Evolutionary conservation across 2,797 vertebrate species (phyloP).

Genomic region (Pangasius mekongensis): DNA sequence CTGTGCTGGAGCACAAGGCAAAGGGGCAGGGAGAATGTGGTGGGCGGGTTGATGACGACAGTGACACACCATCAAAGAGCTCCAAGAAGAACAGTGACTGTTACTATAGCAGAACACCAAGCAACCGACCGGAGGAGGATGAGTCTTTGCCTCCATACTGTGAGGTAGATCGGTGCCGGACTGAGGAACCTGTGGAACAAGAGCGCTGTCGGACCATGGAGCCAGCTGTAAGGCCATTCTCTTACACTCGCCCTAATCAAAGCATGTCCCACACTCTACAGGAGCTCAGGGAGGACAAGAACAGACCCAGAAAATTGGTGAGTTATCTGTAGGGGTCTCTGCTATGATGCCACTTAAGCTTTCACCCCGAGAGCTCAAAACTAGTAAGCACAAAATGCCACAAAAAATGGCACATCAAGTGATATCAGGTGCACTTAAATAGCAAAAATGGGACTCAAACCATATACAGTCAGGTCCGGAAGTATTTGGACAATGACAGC

Average conservation of each 20-base stretch:
- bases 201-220: conserved; percentile 69
- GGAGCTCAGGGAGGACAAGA: conserved; percentile 85
- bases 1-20: conserved; percentile 84
- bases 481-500: no score
- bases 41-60: conserved; percentile 77
- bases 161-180: conserved; percentile 76
- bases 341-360: not conserved
- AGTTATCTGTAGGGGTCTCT: conserved; percentile 78
- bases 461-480: no score
- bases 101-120: conserved; percentile 80
- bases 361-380: not conserved
- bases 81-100: conserved; percentile 80
- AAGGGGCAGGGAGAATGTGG: conserved; percentile 77
- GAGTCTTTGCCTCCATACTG: conserved; percentile 93
- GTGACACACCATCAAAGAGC: conserved; percentile 90
- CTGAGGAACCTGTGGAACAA: conserved; percentile 64
- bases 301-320: conserved; percentile 88
- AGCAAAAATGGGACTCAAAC: not conserved
- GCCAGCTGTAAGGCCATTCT: conserved; percentile 72
- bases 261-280: conserved; percentile 74
- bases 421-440: not conserved
- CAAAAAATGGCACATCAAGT: not conserved
- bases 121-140: conserved; percentile 81
- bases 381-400: not conserved
- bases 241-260: conserved; percentile 79